A percentile compares a stretch with the other conserved stretches of the same genome.
These are phyloP conservation scores for Hybos culiciformis DNA, from an alignment of 2,888 invertebrate genomes.

Conservation along the genomic window DNA sequence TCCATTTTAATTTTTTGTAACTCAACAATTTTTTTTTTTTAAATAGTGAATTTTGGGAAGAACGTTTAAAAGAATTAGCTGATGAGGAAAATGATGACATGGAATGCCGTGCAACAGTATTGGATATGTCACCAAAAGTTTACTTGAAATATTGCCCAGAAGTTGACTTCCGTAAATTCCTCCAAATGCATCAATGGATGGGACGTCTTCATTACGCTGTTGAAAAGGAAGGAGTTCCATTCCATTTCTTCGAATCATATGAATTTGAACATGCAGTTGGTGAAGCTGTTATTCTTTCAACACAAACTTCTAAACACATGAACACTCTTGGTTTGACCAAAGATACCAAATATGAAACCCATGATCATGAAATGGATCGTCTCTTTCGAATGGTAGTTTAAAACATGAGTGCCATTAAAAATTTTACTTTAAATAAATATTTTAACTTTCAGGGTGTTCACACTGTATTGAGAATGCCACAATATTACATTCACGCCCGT, in stretches of 20 bases:
- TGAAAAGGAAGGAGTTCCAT: conserved; percentile 4
- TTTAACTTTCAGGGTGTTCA: conserved; percentile 5
- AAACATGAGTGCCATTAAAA: too few species aligned
- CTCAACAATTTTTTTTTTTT: too few species aligned
- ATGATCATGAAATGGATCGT: conserved; percentile 1
- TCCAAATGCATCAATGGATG: conserved; percentile 7
- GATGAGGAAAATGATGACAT: too few species aligned
- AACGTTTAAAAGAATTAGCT: too few species aligned
- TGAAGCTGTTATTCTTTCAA: conserved; percentile 5
- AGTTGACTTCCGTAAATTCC: conserved; percentile 1
- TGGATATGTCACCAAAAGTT: too few species aligned
- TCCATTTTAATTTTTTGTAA: too few species aligned
- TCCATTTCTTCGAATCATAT: background rate
- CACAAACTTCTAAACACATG: conserved; percentile 2
- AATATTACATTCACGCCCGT: background rate
- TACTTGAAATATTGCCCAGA: conserved; percentile 7
- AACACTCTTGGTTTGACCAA: background rate
- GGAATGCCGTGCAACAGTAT: too few species aligned
- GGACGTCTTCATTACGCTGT: conserved; percentile 5
- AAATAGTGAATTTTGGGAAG: too few species aligned
- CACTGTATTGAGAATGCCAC: conserved; percentile 7
- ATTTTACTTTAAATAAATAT: too few species aligned
- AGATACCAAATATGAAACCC: background rate
- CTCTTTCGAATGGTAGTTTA: conserved; percentile 4
- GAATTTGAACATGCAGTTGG: conserved; percentile 2